Evolutionary conservation across 1,140 invertebrate species (phyloP).

Genomic region (Aplysia californica): DNA sequence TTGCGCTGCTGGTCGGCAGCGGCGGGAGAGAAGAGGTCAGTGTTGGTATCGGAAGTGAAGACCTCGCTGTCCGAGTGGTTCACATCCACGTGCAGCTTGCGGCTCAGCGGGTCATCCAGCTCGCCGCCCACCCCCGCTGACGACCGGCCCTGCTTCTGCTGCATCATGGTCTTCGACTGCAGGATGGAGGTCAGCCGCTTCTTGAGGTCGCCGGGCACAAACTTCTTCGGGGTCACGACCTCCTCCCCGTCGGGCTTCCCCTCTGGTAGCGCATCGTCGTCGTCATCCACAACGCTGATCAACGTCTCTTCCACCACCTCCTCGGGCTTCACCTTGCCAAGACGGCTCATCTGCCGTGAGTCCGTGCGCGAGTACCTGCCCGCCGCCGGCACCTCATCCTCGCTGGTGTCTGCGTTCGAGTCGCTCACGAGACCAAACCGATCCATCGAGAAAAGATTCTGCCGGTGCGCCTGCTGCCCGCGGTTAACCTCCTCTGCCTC

Average conservation of each 20-base stretch:
- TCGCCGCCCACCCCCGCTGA: not conserved
- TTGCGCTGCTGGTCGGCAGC: conserved; percentile 13
- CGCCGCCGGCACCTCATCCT: not conserved
- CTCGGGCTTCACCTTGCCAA: conserved; percentile 20
- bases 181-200: conserved; percentile 15
- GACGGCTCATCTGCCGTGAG: conserved; percentile 11
- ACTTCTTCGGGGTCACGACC: conserved; percentile 4
- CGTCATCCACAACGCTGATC: too few relatives aligned
- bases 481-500: not conserved
- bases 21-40: conserved; percentile 10
- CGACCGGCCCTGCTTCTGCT: not conserved
- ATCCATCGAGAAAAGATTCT: conserved; percentile 10
- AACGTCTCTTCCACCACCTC: conserved; percentile 1
- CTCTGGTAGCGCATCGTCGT: too few relatives aligned
- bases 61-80: conserved; percentile 19
- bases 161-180: conserved; percentile 25
- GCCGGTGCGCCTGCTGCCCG: too few relatives aligned
- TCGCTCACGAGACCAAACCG: not conserved
- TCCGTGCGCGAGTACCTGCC: not conserved
- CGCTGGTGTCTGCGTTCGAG: conserved; percentile 5
- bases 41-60: conserved; percentile 16
- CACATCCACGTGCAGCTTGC: not conserved
- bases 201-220: conserved; percentile 15
- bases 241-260: not conserved
- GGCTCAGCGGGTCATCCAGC: not conserved